Evolutionary conservation across 2,888 invertebrate genomes (phyloP).

Genomic region (Pecten maximus): DNA sequence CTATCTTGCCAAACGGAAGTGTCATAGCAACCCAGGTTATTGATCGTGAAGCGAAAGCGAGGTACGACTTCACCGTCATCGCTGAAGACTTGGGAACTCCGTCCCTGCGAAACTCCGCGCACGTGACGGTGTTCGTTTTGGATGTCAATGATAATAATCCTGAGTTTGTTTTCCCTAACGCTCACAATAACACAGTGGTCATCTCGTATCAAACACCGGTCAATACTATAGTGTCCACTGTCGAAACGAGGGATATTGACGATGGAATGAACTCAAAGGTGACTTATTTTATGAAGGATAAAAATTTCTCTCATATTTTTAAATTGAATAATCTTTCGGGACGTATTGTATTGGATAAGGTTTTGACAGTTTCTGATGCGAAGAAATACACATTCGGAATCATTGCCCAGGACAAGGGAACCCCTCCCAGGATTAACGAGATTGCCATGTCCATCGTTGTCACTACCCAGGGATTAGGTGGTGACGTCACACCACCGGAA

Average conservation of each 20-base stretch:
- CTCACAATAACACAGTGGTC: slow-evolving; percentile 65
- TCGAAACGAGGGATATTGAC: slow-evolving; percentile 70
- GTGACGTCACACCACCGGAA: slow-evolving; percentile 46
- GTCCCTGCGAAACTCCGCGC: slow-evolving; percentile 65
- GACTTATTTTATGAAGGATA: slow-evolving; percentile 65
- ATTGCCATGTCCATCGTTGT: slow-evolving; percentile 64
- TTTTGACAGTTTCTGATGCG: slow-evolving; percentile 59
- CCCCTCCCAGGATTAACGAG: slow-evolving; percentile 57
- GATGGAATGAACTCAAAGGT: slow-evolving; percentile 69
- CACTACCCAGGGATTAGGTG: slow-evolving; percentile 62
- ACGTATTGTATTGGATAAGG: slow-evolving; percentile 58
- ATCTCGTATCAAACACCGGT: slow-evolving; percentile 69
- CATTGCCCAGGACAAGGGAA: slow-evolving; percentile 69
- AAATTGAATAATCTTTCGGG: slow-evolving; percentile 63
- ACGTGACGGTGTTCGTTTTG: slow-evolving; percentile 71
- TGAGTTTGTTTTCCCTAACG: slow-evolving; percentile 71
- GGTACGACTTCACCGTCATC: slow-evolving; percentile 71
- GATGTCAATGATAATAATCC: slow-evolving; percentile 79
- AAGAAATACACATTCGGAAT: slow-evolving; percentile 66
- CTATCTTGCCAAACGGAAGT: slow-evolving; percentile 69
- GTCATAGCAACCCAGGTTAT: slow-evolving; percentile 65
- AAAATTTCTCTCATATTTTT: slow-evolving; percentile 66
- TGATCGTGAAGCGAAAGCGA: slow-evolving; percentile 69
- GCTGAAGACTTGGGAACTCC: slow-evolving; percentile 74
- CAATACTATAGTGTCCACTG: slow-evolving; percentile 65